Base-by-base conservation (phyloP, 2,888 invertebrate genomes). In the Orthosia incerta region DNA sequence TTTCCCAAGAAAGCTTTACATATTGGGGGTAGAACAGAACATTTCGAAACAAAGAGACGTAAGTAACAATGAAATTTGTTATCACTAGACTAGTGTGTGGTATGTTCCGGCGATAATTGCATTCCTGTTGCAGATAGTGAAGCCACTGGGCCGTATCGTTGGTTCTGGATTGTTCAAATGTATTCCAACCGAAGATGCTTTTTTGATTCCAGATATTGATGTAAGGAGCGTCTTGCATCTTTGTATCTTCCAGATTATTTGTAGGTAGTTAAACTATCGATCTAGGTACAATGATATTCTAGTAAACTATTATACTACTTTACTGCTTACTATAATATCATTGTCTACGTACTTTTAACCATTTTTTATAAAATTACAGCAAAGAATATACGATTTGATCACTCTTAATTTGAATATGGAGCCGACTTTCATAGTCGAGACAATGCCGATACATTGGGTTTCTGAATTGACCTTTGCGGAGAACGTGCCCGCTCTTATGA, bases 1-100 rank as follows among this genome's bases (percentile, higher is more conserved):
- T 67, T 97, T 97, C 86, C 97, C 97, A 39, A 95, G 91, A 82
- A 95, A 96, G 71, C 95, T 97, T 16, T 98, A 97, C 86, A 96
- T 98, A 60, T 91, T 98, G 53, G 97, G 97, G 0, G 97, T 97
- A 0, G 97, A 97, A 88, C 97, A 97, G 87, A 96, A 95, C 61
- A 84, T 96, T n/a, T 94, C 96, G 5, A 96, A 95, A 70, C 97
- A 96, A 87, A 91, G 91, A 92, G 94, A 96, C 90, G 96, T 95
- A 80, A 79, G 80, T 31, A 63, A 60, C 48, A 73, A 57, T 60
- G n/a, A 13, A 20, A 56, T 72, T 66, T 46, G 53, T 71, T 84
- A 74, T 69, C 71, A 64, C 45, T 76, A 20, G 23, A 56, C 74
- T 61, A 56, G 50, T 65, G 56, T 65, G 5, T 13, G 53, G 51